These are phyloP conservation scores for Iphiclides podalirius DNA, from an alignment of 2,888 invertebrate species.

Conservation along the genomic window DNA sequence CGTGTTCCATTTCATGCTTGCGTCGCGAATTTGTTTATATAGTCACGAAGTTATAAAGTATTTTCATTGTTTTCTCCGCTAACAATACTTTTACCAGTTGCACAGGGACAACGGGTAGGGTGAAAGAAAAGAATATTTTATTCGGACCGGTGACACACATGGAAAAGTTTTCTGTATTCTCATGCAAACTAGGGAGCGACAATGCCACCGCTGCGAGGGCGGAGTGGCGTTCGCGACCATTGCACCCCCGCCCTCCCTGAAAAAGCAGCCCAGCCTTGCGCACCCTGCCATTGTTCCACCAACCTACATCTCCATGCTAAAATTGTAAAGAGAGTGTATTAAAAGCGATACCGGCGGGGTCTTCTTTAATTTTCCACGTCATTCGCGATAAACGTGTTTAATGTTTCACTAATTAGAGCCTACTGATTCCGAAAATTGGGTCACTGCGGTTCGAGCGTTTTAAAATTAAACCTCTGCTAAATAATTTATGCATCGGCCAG, in stretches of 20 bases:
- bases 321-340: slow-evolving; percentile 16
- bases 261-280: slow-evolving; percentile 46
- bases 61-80: slow-evolving; percentile 54
- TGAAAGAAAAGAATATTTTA: slow-evolving; percentile 73
- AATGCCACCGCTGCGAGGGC: slow-evolving; percentile 48
- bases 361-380: slow-evolving; percentile 13
- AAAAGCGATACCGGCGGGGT: slow-evolving; percentile 13
- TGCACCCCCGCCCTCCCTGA: slow-evolving; percentile 54
- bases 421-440: slow-evolving; percentile 13
- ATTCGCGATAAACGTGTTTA: slow-evolving; percentile 6
- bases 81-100: slow-evolving; percentile 65
- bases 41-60: slow-evolving; percentile 30
- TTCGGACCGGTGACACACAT: slow-evolving; percentile 68
- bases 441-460: slow-evolving; percentile 13
- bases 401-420: slow-evolving; percentile 14
- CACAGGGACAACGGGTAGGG: slow-evolving; percentile 57
- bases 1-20: slow-evolving; percentile 5
- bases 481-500: slow-evolving; percentile 14
- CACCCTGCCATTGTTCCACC: slow-evolving; percentile 35
- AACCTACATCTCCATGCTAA: slow-evolving; percentile 34
- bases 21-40: slow-evolving; percentile 17
- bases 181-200: slow-evolving; percentile 70
- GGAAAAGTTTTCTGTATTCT: slow-evolving; percentile 68
- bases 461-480: slow-evolving; percentile 15
- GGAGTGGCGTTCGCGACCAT: slow-evolving; percentile 41